Evolutionary conservation across 2,113 vertebrate genomes (phyloP).

Genomic region (Indicator indicator): DNA sequence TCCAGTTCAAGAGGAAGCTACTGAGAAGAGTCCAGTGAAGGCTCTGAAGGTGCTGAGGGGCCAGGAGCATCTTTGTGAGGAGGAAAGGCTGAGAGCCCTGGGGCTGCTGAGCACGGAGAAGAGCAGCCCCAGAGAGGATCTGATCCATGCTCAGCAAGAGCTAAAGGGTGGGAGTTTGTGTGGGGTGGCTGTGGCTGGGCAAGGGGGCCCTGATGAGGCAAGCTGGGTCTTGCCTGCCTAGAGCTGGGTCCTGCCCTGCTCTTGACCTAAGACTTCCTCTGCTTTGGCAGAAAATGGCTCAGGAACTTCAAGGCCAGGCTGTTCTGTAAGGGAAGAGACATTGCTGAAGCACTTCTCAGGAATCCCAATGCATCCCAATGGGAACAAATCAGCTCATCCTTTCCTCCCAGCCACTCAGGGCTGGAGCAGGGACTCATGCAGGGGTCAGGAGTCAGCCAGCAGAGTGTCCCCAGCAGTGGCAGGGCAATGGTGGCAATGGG

Average conservation of each 20-base stretch:
- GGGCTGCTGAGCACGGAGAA: no score
- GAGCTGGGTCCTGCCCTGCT: neutral
- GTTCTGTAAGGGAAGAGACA: rapidly evolving
- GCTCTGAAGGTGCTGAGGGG: no score
- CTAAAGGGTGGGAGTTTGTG: no score
- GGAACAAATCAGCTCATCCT: neutral
- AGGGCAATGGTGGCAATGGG: rapidly evolving
- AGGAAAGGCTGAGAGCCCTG: no score
- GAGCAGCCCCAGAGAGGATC: no score
- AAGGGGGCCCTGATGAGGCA: neutral
- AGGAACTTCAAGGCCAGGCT: neutral
- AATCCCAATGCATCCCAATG: neutral
- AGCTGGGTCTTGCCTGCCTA: neutral
- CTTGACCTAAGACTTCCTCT: neutral
- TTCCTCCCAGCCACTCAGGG: rapidly evolving
- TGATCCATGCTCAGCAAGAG: no score
- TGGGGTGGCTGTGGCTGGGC: rapidly evolving
- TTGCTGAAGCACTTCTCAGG: neutral
- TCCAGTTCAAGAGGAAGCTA: no score
- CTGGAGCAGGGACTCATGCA: rapidly evolving
- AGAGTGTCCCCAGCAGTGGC: rapidly evolving
- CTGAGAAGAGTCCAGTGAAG: no score
- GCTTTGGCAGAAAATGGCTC: neutral
- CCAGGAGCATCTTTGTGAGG: no score
- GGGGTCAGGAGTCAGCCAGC: rapidly evolving